phyloP scores from a whole-genome alignment of 2,888 invertebrate species.

The Meta bourneti region DNA sequence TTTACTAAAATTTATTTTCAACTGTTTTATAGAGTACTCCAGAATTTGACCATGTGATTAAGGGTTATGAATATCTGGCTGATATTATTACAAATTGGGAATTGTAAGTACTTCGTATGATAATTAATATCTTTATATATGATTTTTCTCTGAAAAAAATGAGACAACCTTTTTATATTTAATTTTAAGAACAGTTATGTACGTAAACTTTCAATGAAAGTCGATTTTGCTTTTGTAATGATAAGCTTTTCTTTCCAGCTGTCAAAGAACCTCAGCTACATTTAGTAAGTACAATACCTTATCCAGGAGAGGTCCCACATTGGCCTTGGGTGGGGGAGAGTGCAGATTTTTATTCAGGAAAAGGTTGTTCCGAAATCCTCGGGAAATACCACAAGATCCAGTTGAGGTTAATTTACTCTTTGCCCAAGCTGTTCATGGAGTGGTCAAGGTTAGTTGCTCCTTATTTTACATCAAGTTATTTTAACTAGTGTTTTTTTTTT shows the following conservation, averaged over 20 bases:
- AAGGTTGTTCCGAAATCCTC: constrained; percentile 91
- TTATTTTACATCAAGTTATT: not conserved
- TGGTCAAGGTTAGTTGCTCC: constrained; percentile 88
- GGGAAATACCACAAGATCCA: constrained; percentile 95
- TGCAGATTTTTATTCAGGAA: constrained; percentile 96
- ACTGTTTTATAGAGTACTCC: constrained; percentile 87
- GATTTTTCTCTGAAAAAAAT: no score
- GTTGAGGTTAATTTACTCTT: constrained; percentile 96
- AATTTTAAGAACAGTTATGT: no score
- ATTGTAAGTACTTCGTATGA: constrained; percentile 82
- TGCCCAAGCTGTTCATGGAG: constrained; percentile 96
- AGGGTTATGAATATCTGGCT: constrained; percentile 94
- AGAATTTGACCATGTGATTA: constrained; percentile 93
- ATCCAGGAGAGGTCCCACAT: constrained; percentile 79
- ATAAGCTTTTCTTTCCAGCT: constrained; percentile 66
- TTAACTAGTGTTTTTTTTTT: not conserved
- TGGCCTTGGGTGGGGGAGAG: constrained; percentile 90
- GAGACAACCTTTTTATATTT: no score
- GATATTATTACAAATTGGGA: constrained; percentile 98
- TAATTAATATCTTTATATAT: no score
- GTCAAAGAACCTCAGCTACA: constrained; percentile 78
- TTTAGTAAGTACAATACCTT: constrained; percentile 78
- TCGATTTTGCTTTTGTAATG: no score
- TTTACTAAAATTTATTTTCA: constrained; percentile 7
- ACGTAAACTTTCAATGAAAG: no score